Conservation (phyloP, 2,113 vertebrate species). For the Chitala chitala region DNA sequence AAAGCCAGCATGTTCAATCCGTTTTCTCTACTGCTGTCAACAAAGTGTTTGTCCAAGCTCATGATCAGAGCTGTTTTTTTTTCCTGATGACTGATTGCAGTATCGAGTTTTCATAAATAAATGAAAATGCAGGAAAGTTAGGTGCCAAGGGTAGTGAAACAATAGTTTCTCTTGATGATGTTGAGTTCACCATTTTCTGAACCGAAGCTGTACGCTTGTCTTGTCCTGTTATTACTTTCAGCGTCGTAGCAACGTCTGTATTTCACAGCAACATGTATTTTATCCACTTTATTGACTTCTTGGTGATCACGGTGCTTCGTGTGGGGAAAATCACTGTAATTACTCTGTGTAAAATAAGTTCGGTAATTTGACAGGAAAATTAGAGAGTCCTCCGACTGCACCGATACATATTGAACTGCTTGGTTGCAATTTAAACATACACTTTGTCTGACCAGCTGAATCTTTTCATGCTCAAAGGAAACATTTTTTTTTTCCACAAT, state of each 20-base stretch:
- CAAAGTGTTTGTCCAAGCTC: too few species aligned
- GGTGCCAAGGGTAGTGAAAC: background rate
- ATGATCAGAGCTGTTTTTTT: background rate
- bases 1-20: too few species aligned
- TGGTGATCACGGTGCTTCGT: background rate
- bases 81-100: background rate
- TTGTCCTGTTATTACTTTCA: slow-evolving; percentile 1
- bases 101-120: background rate
- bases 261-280: background rate
- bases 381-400: background rate
- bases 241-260: background rate
- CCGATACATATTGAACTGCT: background rate
- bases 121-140: background rate
- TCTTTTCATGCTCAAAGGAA: background rate
- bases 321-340: slow-evolving; percentile 7
- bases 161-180: background rate
- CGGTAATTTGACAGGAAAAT: slow-evolving; percentile 15
- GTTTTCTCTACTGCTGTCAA: too few species aligned
- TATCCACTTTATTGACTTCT: slow-evolving; percentile 11
- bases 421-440: background rate
- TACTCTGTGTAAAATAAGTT: slow-evolving; percentile 10
- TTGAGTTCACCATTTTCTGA: background rate
- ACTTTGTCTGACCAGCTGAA: background rate
- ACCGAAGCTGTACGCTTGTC: background rate
- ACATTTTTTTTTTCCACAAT: too few species aligned